Conservation (phyloP, 2,113 vertebrate species). For the Cyprinodon brontotheroides region DNA sequence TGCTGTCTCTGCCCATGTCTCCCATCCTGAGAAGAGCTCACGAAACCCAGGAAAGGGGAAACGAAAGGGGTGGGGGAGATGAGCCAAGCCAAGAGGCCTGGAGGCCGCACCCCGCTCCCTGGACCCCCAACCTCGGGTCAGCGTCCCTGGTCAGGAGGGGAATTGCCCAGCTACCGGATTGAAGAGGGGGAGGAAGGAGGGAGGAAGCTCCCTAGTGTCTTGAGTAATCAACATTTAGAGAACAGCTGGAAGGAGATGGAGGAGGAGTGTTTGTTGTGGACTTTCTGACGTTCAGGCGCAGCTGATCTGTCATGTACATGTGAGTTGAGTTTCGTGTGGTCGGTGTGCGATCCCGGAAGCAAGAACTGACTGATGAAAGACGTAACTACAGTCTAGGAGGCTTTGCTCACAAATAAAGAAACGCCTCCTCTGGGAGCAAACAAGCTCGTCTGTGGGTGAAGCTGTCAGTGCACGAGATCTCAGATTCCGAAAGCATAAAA, state of each 20-base stretch:
- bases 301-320: conserved; percentile 31
- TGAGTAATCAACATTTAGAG: conserved; percentile 76
- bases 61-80: conserved; percentile 7
- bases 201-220: conserved; percentile 59
- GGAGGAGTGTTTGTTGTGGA: conserved; percentile 20
- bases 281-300: conserved; percentile 33
- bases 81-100: conserved; percentile 63
- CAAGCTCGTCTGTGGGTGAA: conserved; percentile 24
- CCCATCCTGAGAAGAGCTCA: conserved; percentile 49
- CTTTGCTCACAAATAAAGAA: conserved; percentile 50
- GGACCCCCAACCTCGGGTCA: conserved; percentile 61
- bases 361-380: no score
- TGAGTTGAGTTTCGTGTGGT: conserved; percentile 21
- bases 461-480: conserved; percentile 34
- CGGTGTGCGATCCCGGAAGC: conserved; percentile 45
- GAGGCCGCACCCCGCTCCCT: conserved; percentile 57
- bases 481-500: conserved; percentile 10
- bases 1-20: conserved; percentile 69
- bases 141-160: conserved; percentile 57
- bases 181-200: conserved; percentile 22
- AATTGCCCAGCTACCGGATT: conserved; percentile 40
- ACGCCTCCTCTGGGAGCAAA: conserved; percentile 44
- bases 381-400: no score
- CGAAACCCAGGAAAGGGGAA: conserved; percentile 41
- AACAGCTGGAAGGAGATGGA: conserved; percentile 67